Evolutionary conservation across 2,113 vertebrate species (phyloP).

Genomic region (Poecilia latipinna): DNA sequence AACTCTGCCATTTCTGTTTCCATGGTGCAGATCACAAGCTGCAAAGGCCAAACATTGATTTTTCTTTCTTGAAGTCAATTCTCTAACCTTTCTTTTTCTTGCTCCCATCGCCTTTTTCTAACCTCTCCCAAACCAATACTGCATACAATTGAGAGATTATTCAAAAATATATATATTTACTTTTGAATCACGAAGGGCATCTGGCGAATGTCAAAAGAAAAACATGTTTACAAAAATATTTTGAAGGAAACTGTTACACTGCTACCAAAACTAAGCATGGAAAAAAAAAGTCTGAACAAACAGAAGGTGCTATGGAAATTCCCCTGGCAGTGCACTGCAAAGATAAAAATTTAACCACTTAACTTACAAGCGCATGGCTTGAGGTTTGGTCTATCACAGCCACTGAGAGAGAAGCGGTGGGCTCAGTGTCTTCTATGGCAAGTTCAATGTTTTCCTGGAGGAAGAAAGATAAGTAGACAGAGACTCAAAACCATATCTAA

Average conservation of each 20-base stretch:
- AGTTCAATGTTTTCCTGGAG: slow-evolving; percentile 94
- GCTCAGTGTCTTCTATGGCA: slow-evolving; percentile 88
- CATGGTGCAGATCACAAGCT: slow-evolving; percentile 67
- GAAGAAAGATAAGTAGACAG: slow-evolving; percentile 33
- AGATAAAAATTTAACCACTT: background rate
- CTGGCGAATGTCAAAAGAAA: background rate
- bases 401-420: slow-evolving; percentile 83
- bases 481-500: slow-evolving; percentile 1
- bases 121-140: slow-evolving; percentile 37
- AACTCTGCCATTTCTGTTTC: slow-evolving; percentile 69
- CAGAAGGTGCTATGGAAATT: slow-evolving; percentile 1
- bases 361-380: slow-evolving; percentile 91
- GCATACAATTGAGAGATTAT: slow-evolving; percentile 25
- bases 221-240: slow-evolving; percentile 15
- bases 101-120: slow-evolving; percentile 37
- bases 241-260: background rate
- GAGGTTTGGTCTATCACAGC: slow-evolving; percentile 91
- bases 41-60: slow-evolving; percentile 71
- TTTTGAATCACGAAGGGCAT: slow-evolving; percentile 17
- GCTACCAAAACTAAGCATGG: background rate
- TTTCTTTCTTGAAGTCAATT: slow-evolving; percentile 65
- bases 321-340: background rate
- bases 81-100: slow-evolving; percentile 66
- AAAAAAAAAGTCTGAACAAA: slow-evolving; percentile 6
- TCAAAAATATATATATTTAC: slow-evolving; percentile 9